Conservation (phyloP, 2,888 invertebrate genomes). For the Agelastica alni region DNA sequence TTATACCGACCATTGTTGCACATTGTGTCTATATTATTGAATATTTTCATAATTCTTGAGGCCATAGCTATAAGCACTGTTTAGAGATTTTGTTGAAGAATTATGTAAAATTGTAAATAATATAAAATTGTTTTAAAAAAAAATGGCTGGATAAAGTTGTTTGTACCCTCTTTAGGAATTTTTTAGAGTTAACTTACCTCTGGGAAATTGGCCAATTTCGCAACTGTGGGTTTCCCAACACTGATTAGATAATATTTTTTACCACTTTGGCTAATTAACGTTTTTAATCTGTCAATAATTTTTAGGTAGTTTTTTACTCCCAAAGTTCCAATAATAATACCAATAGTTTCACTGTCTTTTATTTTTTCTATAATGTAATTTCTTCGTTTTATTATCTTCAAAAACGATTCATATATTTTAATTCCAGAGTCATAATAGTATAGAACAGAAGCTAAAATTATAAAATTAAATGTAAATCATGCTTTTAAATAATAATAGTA, state of each 20-base stretch:
- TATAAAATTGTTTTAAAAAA: no score
- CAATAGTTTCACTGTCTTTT: conserved; percentile 85
- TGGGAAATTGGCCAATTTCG: conserved; percentile 93
- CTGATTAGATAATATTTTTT: conserved; percentile 91
- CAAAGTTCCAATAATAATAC: conserved; percentile 89
- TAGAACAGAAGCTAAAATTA: conserved; percentile 63
- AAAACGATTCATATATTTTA: conserved; percentile 51
- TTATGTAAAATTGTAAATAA: no score
- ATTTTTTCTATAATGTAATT: conserved; percentile 87
- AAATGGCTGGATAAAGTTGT: no score
- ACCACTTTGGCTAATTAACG: conserved; percentile 71
- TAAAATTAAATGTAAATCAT: no score
- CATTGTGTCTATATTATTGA: no score
- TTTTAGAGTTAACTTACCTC: conserved; percentile 70
- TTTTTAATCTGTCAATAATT: conserved; percentile 74
- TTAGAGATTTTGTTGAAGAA: no score
- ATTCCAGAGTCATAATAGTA: conserved; percentile 60
- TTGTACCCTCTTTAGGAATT: no score
- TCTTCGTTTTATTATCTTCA: conserved; percentile 75
- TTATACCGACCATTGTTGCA: no score
- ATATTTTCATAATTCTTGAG: no score
- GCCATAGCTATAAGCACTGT: no score
- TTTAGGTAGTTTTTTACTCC: conserved; percentile 79
- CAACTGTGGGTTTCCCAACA: conserved; percentile 92
- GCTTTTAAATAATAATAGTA: no score